Evolutionary conservation across 2,113 vertebrate species (phyloP), one percentile per base, ranked within the genome.

Genomic region (Pelvicachromis taeniatus): DNA sequence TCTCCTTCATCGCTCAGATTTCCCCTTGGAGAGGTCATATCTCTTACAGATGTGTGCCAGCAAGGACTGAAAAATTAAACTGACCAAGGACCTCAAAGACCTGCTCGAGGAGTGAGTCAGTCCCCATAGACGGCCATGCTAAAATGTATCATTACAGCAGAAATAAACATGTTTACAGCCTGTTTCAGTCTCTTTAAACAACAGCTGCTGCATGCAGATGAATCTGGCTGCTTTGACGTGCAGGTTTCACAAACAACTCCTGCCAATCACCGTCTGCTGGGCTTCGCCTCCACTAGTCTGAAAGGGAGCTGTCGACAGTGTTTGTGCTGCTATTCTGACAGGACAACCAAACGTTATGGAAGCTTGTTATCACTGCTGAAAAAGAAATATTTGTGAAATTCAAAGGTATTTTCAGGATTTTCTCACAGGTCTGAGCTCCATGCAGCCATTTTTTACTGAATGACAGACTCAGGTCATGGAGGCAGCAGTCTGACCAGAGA

Each of bases 331-430:
- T 68, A 38, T 68, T 68, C 38, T 68, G 38, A 68, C 38, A 61
- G 58, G 58, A 61, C 55, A 0, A 65, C 35, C 61, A 65, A 65
- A 65, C 40, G 21, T 40, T 35, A 61, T 61, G 61, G 4, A 65
- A 65, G 2, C 61, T 5, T 21, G 4, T 65, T 40, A 40, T 38
- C 35, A 1, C 3, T 4, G 12, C n/a, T 23, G 2, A 40, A 21
- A 40, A 42, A 68, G 29, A 17, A 21, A 61, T 35, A 35, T 61
- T 61, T 0, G 5, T 61, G 31, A 65, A 65, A 65, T 65, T 40
- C 14, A 0, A 21, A 63, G 35, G 7, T 4, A n/a, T 3, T n/a
- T 63, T 65, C 29, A 26, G 4, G 4, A 29, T 29, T 61, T 61
- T 6, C 17, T 33, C 56, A 59, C 56, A 59, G 33, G 29, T 16